Percentiles rank a stretch among this genome's conserved stretches.
Evolutionary conservation across 2,888 invertebrate genomes (phyloP).

Genomic region (Julus scandinavius): DNA sequence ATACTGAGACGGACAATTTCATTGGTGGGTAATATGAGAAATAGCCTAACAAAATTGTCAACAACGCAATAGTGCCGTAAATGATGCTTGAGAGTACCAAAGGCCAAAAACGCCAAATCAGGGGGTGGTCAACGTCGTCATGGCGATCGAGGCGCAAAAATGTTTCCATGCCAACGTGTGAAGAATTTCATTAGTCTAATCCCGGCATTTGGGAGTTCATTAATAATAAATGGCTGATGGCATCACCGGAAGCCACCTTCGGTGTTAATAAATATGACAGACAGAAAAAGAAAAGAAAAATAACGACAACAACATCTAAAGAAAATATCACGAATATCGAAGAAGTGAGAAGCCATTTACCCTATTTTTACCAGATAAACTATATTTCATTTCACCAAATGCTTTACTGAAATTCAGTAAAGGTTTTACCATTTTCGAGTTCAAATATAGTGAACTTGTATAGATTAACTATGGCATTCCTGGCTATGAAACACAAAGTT

Average conservation of each 20-base stretch:
- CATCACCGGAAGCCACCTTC: background rate
- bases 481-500: no score
- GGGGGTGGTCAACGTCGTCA: background rate
- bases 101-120: background rate
- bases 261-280: background rate
- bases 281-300: background rate
- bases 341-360: no score
- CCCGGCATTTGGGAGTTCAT: background rate
- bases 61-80: background rate
- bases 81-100: background rate
- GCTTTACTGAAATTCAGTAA: no score
- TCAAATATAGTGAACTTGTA: no score
- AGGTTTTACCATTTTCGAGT: no score
- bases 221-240: background rate
- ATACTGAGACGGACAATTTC: background rate
- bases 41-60: background rate
- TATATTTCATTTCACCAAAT: no score
- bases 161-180: conserved; percentile 1
- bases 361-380: no score
- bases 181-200: background rate
- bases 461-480: no score
- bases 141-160: background rate
- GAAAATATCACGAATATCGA: background rate
- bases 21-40: background rate
- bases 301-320: background rate